A percentile compares a stretch with the other conserved stretches of the same genome.
These are phyloP conservation scores for Camelus bactrianus DNA, from an alignment of 2,113 vertebrate genomes.

Conservation along the genomic window DNA sequence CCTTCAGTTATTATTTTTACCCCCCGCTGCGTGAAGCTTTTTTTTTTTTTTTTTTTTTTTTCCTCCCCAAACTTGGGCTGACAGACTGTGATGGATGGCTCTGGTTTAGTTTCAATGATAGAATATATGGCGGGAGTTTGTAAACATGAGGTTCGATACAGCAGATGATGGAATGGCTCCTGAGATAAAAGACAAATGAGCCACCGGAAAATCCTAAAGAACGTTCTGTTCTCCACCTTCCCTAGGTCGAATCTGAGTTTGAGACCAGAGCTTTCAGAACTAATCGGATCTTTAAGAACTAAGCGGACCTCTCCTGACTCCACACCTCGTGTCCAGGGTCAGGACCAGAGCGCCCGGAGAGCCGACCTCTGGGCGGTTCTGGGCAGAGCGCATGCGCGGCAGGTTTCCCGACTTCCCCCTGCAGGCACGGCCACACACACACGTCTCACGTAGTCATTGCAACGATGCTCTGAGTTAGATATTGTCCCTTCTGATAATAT, in stretches of 20 bases:
- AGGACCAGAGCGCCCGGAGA: not conserved
- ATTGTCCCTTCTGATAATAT: not conserved
- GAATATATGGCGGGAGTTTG: not conserved
- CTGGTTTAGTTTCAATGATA: not conserved
- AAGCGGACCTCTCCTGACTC: not conserved
- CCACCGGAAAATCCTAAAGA: not conserved
- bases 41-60: too few relatives aligned
- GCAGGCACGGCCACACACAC: not conserved
- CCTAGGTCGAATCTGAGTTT: not conserved
- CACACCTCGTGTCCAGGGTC: accelerated
- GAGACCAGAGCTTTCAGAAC: not conserved
- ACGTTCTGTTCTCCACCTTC: not conserved
- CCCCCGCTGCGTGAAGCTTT: not conserved
- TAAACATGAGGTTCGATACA: not conserved
- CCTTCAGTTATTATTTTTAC: not conserved
- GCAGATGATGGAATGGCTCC: not conserved
- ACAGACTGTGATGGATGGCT: not conserved
- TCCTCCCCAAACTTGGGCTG: not conserved
- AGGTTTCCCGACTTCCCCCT: too few relatives aligned
- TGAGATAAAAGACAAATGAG: not conserved
- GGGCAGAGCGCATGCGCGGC: accelerated
- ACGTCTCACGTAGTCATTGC: not conserved
- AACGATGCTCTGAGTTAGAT: not conserved
- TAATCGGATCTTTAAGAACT: too few relatives aligned
- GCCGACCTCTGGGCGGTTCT: not conserved